These are phyloP conservation scores for Thunnus thynnus DNA, from an alignment of 2,113 vertebrate genomes.

Conservation along the genomic window DNA sequence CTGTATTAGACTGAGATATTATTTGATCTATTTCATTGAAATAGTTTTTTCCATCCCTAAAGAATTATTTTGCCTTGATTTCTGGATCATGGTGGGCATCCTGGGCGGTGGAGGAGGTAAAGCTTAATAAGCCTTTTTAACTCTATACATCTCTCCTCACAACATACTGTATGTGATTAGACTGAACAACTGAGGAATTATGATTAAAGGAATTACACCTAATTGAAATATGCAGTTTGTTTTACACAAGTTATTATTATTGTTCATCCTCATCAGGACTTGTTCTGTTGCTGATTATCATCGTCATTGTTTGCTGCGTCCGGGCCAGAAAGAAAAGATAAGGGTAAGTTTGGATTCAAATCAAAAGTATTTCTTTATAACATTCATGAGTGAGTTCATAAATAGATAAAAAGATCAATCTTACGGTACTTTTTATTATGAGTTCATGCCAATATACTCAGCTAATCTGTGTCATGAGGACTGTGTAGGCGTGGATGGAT, in stretches of 20 bases:
- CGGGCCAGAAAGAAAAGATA: constrained; percentile 15
- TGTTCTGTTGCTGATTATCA: constrained; percentile 48
- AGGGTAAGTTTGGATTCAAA: constrained; percentile 35
- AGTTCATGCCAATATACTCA: too few relatives aligned
- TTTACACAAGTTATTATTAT: neutral
- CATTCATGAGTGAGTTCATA: neutral
- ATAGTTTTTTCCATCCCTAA: neutral
- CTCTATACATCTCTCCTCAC: neutral
- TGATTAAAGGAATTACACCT: neutral
- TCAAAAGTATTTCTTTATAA: neutral
- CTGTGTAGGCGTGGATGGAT: too few relatives aligned
- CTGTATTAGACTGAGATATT: too few relatives aligned
- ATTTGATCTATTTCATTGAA: too few relatives aligned
- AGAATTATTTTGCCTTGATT: neutral
- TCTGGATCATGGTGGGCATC: constrained; percentile 62
- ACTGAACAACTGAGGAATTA: too few relatives aligned
- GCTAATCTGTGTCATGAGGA: too few relatives aligned
- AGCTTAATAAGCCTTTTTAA: neutral
- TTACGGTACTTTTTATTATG: too few relatives aligned
- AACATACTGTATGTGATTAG: neutral
- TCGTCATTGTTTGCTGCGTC: constrained; percentile 51
- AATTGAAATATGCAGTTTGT: neutral
- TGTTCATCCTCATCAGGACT: constrained; percentile 55
- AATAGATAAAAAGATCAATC: too few relatives aligned
- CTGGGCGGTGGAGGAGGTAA: constrained; percentile 59